These are phyloP conservation scores for Masticophis lateralis DNA, from an alignment of 2,797 vertebrate species.

Conservation along the genomic window DNA sequence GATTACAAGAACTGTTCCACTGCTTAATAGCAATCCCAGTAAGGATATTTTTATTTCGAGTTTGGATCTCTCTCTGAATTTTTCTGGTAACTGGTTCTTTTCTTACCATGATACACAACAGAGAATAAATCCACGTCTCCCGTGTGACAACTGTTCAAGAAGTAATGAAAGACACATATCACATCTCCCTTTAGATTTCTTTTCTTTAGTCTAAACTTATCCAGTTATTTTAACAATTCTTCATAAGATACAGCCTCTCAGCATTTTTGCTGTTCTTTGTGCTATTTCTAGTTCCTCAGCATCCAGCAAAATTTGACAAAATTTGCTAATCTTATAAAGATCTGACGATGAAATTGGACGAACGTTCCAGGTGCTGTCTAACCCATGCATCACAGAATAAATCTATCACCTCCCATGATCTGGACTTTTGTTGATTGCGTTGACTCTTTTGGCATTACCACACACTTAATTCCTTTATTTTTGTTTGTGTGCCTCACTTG, in stretches of 20 bases:
- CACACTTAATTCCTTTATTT: background rate
- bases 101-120: background rate
- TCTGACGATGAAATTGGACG: background rate
- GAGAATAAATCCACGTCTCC: background rate
- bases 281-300: background rate
- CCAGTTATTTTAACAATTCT: background rate
- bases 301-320: background rate
- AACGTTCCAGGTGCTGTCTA: background rate
- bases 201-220: background rate
- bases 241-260: background rate
- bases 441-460: background rate
- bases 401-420: background rate
- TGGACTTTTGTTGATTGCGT: background rate
- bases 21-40: background rate
- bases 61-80: background rate
- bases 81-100: background rate
- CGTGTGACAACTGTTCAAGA: background rate
- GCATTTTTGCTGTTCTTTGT: background rate
- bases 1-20: background rate
- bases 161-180: background rate
- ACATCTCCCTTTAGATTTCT: background rate
- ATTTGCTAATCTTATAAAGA: background rate
- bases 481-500: background rate
- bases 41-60: background rate
- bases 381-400: background rate